A percentile compares a stretch with the other conserved stretches of the same genome.
These are phyloP conservation scores for Leucoma salicis DNA, from an alignment of 2,888 invertebrate genomes.

Conservation along the genomic window DNA sequence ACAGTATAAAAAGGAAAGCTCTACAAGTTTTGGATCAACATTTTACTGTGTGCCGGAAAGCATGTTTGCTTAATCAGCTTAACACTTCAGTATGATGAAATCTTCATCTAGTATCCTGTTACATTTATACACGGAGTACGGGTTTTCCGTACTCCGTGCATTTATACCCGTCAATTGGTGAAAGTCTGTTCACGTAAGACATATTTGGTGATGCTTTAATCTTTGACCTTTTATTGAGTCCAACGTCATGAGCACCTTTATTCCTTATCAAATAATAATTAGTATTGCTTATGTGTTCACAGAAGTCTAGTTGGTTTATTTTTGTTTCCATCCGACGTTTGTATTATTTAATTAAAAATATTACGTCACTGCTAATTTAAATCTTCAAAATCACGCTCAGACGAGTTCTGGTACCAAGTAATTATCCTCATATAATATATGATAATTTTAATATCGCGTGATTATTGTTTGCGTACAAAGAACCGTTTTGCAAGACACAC, in stretches of 20 bases:
- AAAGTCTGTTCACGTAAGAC: too few relatives aligned
- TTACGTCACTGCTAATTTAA: slow-evolving; percentile 25
- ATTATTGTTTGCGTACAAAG: neutral
- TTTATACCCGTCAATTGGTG: too few relatives aligned
- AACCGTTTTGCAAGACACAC: neutral
- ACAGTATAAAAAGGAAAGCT: too few relatives aligned
- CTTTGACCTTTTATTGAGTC: slow-evolving; percentile 8
- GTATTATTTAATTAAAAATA: slow-evolving; percentile 12
- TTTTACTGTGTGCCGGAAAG: too few relatives aligned
- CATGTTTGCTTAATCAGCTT: too few relatives aligned
- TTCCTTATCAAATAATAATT: neutral
- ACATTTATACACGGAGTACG: too few relatives aligned
- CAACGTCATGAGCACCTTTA: neutral
- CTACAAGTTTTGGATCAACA: too few relatives aligned
- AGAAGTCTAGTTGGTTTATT: slow-evolving; percentile 4
- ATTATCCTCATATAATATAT: neutral
- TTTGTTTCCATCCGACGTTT: slow-evolving; percentile 13
- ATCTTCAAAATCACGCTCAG: slow-evolving; percentile 13
- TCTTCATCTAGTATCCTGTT: too few relatives aligned
- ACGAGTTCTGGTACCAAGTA: too few relatives aligned
- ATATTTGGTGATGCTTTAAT: too few relatives aligned
- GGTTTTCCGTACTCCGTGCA: too few relatives aligned
- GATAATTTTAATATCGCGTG: neutral
- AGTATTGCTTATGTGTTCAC: slow-evolving; percentile 1
- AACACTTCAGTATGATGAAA: too few relatives aligned